Evolutionary conservation across 2,888 invertebrate species (phyloP).

Genomic region (Andrena haemorrhoa): DNA sequence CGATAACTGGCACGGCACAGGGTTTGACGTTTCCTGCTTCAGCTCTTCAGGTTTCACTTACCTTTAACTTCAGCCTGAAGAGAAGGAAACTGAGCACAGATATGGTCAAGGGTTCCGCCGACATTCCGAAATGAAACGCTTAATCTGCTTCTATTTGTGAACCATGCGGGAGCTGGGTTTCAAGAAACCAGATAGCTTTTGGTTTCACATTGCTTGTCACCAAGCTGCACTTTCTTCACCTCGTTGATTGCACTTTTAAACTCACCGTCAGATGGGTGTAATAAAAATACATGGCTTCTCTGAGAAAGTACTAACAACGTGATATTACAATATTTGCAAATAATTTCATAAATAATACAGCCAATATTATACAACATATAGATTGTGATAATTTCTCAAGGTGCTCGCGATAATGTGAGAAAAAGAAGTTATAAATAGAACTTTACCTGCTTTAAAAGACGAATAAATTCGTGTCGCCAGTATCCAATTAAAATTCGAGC

Average conservation of each 20-base stretch:
- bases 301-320: too few species aligned
- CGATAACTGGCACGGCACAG: constrained; percentile 24
- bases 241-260: too few species aligned
- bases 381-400: background rate
- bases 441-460: background rate
- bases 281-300: too few species aligned
- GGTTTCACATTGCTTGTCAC: too few species aligned
- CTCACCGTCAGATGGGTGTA: too few species aligned
- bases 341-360: too few species aligned
- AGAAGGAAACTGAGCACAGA: constrained; percentile 4
- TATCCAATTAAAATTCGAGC: background rate
- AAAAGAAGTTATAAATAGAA: constrained; percentile 3
- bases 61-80: constrained; percentile 12
- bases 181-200: background rate
- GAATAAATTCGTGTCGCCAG: background rate
- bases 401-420: background rate
- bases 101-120: background rate
- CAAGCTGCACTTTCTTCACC: too few species aligned
- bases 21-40: constrained; percentile 42
- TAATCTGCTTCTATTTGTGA: background rate
- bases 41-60: constrained; percentile 32
- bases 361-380: too few species aligned
- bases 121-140: constrained; percentile 5
- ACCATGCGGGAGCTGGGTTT: background rate
- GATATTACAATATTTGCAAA: too few species aligned